These are phyloP conservation scores for Copidosoma floridanum DNA, from an alignment of 1,140 invertebrate species.

Conservation along the genomic window DNA sequence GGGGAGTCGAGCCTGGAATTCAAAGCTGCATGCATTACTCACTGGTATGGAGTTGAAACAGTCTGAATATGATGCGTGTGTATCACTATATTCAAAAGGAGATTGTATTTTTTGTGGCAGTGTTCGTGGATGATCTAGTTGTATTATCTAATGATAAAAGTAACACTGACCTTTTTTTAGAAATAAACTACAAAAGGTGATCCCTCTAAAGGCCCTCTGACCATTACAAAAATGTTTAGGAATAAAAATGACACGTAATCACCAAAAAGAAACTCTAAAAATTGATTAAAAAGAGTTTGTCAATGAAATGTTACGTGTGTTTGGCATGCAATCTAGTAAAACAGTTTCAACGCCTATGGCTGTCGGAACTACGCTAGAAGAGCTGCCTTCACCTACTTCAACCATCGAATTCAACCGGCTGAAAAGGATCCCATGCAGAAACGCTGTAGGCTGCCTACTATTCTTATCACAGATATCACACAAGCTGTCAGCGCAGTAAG, in stretches of 20 bases:
- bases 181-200: neutral
- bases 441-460: too few relatives aligned
- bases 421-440: neutral
- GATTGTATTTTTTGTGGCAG: neutral
- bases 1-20: neutral
- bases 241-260: neutral
- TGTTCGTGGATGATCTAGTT: neutral
- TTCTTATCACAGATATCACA: neutral
- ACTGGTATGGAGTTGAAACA: neutral
- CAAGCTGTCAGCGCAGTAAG: neutral
- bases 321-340: neutral
- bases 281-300: neutral
- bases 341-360: neutral
- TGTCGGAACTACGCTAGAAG: neutral
- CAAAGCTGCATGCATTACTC: neutral
- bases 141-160: neutral
- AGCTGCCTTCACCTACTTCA: neutral
- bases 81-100: neutral
- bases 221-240: neutral
- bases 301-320: neutral
- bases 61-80: neutral
- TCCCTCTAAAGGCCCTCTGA: neutral
- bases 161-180: neutral
- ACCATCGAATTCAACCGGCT: neutral
- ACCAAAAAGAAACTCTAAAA: neutral